Evolutionary conservation across 2,113 vertebrate genomes (phyloP).

Genomic region (Paralichthys olivaceus): DNA sequence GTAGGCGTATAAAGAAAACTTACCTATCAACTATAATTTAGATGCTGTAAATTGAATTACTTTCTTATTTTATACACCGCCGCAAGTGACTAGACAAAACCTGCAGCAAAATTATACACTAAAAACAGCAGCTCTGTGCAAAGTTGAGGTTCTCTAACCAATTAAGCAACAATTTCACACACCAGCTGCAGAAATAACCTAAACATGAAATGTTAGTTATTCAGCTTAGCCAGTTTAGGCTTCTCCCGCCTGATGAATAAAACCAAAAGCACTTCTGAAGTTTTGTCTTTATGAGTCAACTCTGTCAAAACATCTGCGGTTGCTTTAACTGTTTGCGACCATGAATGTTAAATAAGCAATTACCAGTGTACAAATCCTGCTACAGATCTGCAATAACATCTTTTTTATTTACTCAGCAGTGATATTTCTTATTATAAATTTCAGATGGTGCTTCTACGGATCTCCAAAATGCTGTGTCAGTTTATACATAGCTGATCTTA

Average conservation of each 20-base stretch:
- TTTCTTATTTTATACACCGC: background rate
- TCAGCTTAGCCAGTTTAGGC: background rate
- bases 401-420: background rate
- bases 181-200: background rate
- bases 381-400: background rate
- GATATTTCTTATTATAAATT: background rate
- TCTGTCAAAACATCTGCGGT: background rate
- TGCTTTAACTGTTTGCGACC: background rate
- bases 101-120: background rate
- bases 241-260: background rate
- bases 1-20: background rate
- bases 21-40: background rate
- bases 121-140: constrained; percentile 1
- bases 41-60: constrained; percentile 5
- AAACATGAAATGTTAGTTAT: background rate
- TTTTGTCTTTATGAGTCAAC: constrained; percentile 10
- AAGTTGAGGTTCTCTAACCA: background rate
- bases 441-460: background rate
- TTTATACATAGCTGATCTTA: background rate
- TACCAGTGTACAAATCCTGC: background rate
- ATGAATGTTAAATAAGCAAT: background rate
- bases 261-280: constrained; percentile 20
- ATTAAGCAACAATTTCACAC: background rate
- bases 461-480: background rate
- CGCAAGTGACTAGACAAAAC: background rate